These are phyloP conservation scores for Ruditapes philippinarum DNA, from an alignment of 1,140 invertebrate species.

Conservation along the genomic window DNA sequence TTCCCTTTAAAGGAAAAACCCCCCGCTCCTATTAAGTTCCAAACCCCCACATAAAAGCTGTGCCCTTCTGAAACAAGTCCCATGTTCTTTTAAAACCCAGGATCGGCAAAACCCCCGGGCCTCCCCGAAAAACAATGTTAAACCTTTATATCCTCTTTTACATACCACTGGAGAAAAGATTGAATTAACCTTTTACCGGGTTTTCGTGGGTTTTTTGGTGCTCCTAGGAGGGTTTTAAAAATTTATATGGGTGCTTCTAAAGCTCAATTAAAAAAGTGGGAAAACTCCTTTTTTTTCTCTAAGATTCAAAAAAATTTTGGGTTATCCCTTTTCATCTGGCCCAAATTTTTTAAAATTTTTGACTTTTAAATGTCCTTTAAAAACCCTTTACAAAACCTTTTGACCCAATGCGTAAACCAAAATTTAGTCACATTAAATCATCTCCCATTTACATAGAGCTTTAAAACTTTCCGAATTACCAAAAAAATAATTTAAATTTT, in stretches of 20 bases:
- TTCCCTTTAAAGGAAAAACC: slow-evolving; percentile 60
- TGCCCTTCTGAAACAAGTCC: slow-evolving; percentile 47
- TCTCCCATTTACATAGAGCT: neutral
- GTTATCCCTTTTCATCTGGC: slow-evolving; percentile 10
- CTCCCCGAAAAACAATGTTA: no score
- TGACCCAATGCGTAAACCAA: slow-evolving; percentile 8
- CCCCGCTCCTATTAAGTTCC: slow-evolving; percentile 64
- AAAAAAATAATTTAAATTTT: slow-evolving; percentile 67
- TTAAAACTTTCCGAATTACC: slow-evolving; percentile 65
- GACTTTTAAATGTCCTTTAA: slow-evolving; percentile 60
- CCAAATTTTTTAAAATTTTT: slow-evolving; percentile 64
- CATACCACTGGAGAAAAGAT: slow-evolving; percentile 79
- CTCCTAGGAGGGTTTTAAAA: slow-evolving; percentile 69
- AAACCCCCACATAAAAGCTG: slow-evolving; percentile 22
- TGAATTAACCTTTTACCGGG: slow-evolving; percentile 81
- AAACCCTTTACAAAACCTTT: slow-evolving; percentile 52
- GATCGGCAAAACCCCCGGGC: slow-evolving; percentile 78
- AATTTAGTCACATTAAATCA: slow-evolving; percentile 70
- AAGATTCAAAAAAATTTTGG: slow-evolving; percentile 56
- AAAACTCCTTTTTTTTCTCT: slow-evolving; percentile 53
- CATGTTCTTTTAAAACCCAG: slow-evolving; percentile 74
- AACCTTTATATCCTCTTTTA: slow-evolving; percentile 65
- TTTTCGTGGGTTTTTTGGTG: slow-evolving; percentile 79
- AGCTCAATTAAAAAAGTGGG: slow-evolving; percentile 64
- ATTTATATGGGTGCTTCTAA: slow-evolving; percentile 71